phyloP scores from a whole-genome alignment of 2,113 vertebrate genomes.

The Hirundichthys speculiger region DNA sequence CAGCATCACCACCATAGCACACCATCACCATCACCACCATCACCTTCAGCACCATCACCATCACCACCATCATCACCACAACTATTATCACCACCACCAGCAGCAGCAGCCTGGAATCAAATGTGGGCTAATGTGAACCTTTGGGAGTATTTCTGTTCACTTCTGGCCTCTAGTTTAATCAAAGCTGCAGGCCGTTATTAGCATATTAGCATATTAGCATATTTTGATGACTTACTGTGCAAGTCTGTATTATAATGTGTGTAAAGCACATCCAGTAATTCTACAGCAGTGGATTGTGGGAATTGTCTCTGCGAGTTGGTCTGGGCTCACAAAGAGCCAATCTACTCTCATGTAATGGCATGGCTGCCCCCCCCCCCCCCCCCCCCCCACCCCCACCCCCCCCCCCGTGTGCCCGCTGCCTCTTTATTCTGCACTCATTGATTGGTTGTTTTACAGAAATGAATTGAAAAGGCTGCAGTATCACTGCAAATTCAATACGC shows the following conservation, averaged over 20 bases:
- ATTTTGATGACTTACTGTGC: constrained; percentile 14
- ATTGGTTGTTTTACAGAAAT: constrained; percentile 60
- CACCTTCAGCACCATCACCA: no score
- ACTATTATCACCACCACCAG: constrained; percentile 6
- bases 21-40: no score
- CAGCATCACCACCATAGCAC: no score
- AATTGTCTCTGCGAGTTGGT: constrained; percentile 16
- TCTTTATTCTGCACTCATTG: constrained; percentile 34
- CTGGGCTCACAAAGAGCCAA: constrained; percentile 25
- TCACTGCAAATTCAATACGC: constrained; percentile 52
- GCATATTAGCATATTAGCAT: no score
- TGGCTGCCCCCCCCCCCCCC: constrained; percentile 4
- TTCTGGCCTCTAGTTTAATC: neutral
- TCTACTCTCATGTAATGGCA: constrained; percentile 26
- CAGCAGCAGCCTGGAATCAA: neutral
- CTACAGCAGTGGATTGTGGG: constrained; percentile 33
- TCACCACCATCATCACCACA: no score
- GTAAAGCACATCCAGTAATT: constrained; percentile 14
- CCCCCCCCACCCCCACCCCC: neutral
- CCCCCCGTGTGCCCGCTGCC: neutral
- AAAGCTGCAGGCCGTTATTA: neutral
- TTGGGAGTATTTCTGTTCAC: constrained; percentile 16
- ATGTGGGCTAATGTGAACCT: constrained; percentile 18
- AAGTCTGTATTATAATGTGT: constrained; percentile 6
- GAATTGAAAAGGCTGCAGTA: constrained; percentile 49